phyloP scores from a whole-genome alignment of 64 coral and sea anemone genomes.

The Pocillopora damicornis region DNA sequence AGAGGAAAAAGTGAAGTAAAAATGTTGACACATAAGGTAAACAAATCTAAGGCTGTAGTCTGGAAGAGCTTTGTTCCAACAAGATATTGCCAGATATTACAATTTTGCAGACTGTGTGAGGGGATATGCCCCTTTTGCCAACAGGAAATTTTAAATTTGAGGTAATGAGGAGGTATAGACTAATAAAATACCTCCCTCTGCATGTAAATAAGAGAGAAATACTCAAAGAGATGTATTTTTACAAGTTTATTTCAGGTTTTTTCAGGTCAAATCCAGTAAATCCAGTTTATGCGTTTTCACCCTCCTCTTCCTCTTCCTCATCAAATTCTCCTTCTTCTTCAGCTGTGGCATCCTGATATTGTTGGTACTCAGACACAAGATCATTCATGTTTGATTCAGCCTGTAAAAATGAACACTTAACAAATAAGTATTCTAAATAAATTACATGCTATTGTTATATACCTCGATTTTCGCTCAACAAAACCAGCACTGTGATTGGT shows the following conservation, averaged over 20 bases:
- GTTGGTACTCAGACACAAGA: slow-evolving; percentile 66
- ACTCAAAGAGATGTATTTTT: slow-evolving; percentile 3
- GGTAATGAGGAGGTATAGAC: too few relatives aligned
- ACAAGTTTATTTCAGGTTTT: slow-evolving; percentile 22
- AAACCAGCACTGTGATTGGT: too few relatives aligned
- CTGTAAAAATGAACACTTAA: not conserved
- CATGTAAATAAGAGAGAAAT: too few relatives aligned
- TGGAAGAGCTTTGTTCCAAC: too few relatives aligned
- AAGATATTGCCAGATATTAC: too few relatives aligned
- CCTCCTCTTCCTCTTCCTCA: slow-evolving; percentile 57
- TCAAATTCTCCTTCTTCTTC: slow-evolving; percentile 76
- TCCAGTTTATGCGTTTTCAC: slow-evolving; percentile 26
- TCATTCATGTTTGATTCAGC: slow-evolving; percentile 76
- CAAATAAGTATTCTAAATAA: not conserved
- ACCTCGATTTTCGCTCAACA: not conserved
- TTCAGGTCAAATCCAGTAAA: slow-evolving; percentile 30
- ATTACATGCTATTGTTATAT: not conserved
- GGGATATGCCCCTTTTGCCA: too few relatives aligned
- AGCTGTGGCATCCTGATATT: slow-evolving; percentile 69
- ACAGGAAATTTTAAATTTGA: too few relatives aligned
- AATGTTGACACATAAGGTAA: too few relatives aligned
- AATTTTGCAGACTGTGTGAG: too few relatives aligned
- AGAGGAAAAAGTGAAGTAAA: too few relatives aligned
- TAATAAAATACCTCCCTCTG: too few relatives aligned
- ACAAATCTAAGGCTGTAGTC: too few relatives aligned